These are phyloP conservation scores for Polyergus mexicanus DNA, from an alignment of 1,140 invertebrate genomes.

Conservation along the genomic window DNA sequence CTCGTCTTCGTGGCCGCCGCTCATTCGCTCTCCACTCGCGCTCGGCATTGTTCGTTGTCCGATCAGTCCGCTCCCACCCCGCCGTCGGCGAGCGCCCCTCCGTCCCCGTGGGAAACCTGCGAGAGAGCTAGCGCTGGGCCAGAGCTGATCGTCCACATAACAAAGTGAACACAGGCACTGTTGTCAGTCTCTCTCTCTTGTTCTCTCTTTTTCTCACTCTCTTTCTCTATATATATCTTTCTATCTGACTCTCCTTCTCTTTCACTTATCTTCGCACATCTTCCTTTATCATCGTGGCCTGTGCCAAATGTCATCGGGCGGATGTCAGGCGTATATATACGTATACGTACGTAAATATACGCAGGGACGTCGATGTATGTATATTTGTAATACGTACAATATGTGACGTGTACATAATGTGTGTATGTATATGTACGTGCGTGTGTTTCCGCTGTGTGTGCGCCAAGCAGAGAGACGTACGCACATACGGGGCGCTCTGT, in stretches of 20 bases:
- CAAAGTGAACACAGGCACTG: slow-evolving; percentile 61
- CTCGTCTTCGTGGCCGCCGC: slow-evolving; percentile 57
- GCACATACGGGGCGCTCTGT: slow-evolving; percentile 28
- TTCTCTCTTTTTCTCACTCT: not conserved
- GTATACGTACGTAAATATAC: slow-evolving; percentile 41
- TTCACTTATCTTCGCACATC: slow-evolving; percentile 59
- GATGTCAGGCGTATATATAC: slow-evolving; percentile 62
- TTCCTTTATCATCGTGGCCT: slow-evolving; percentile 34
- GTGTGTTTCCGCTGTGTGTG: slow-evolving; percentile 4
- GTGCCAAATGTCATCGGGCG: slow-evolving; percentile 74
- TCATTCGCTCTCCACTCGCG: slow-evolving; percentile 60
- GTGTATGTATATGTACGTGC: not conserved
- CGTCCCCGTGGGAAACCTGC: slow-evolving; percentile 64
- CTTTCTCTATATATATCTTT: not conserved
- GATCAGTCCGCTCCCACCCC: slow-evolving; percentile 39
- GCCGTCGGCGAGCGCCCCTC: slow-evolving; percentile 47
- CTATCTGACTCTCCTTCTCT: slow-evolving; percentile 25
- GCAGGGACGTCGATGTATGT: slow-evolving; percentile 43
- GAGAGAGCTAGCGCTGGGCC: slow-evolving; percentile 54
- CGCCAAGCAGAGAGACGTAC: slow-evolving; percentile 35
- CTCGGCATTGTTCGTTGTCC: slow-evolving; percentile 64
- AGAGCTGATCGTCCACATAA: slow-evolving; percentile 61
- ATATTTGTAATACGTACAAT: slow-evolving; percentile 32
- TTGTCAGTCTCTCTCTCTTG: slow-evolving; percentile 33
- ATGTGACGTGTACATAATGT: not conserved